A percentile compares a stretch with the other conserved stretches of the same genome.
Evolutionary conservation across 2,113 vertebrate genomes (phyloP).

Genomic region (Python bivittatus): DNA sequence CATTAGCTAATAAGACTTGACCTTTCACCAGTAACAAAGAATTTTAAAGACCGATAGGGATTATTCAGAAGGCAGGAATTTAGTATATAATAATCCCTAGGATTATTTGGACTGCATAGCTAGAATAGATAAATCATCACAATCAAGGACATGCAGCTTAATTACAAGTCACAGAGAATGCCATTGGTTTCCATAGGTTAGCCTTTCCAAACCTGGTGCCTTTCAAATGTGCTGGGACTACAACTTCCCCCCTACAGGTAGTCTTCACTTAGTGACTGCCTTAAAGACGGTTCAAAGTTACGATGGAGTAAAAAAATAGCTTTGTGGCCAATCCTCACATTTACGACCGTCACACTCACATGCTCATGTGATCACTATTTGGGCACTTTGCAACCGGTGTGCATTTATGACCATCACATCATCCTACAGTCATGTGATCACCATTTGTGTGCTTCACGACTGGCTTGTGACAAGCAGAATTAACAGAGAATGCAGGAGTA

Average conservation of each 20-base stretch:
- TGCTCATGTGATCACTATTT: neutral
- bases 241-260: neutral
- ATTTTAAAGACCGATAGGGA: slow-evolving; percentile 43
- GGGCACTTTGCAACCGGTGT: neutral
- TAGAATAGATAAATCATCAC: slow-evolving; percentile 13
- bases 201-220: neutral
- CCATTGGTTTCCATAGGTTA: neutral
- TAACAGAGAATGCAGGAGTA: neutral
- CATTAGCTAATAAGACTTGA: slow-evolving; percentile 34
- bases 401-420: neutral
- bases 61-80: slow-evolving; percentile 32
- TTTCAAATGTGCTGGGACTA: neutral
- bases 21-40: slow-evolving; percentile 38
- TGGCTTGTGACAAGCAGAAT: neutral
- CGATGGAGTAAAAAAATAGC: neutral
- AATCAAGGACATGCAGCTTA: slow-evolving; percentile 23
- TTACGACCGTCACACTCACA: neutral
- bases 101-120: slow-evolving; percentile 28
- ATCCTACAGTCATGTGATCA: neutral
- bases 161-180: neutral
- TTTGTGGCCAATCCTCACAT: neutral
- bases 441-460: neutral
- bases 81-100: slow-evolving; percentile 39
- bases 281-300: neutral
- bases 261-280: neutral